Evolutionary conservation across 30 jellyfish, hydroid and myxozoan genomes (phyloP), one percentile per base, ranked within the genome.

Genomic region (Morbakka virulenta): DNA sequence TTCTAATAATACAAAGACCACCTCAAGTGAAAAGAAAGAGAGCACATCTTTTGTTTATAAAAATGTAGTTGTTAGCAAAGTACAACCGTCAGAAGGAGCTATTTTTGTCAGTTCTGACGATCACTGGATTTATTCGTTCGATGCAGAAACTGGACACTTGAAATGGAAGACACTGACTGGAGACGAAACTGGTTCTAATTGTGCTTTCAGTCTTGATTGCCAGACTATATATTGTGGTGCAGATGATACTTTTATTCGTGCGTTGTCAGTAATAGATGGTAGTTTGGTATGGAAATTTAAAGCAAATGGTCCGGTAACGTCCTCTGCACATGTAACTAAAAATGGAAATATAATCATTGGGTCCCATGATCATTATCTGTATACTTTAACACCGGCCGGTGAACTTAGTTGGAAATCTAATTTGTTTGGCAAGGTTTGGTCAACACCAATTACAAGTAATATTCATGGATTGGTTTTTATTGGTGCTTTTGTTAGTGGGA

Each of bases 141-240:
- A 88, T 64, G 87, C 91, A 17, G 85, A 69, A 41, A 72, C 92
- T 26, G 97, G 97, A 63, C 23, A 68, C 14, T 25, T 80, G 0
- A 81, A 57, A 62, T 88, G 97, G 97, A 72, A 82, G 62, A 80
- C 89, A n/a, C 86, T 76, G 34, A 88, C 97, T 3, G 85, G 74
- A 2, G 91, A 88, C 26, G 97, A 88, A 50, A 88, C 97, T 25
- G 97, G 97, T 2, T 87, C 97, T 21, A 61, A 91, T 4, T 88
- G 97, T 50, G 92, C 82, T 26, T 88, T 88, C 68, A 81, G 78
- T 70, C 74, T 33, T 20, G 62, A 50, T 1, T 91, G 62, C 21
- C 82, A 53, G 1, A 27, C 76, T 63, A 72, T 82, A 62, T 88
- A 88, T 35, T 88, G 97, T 62, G 97, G 97, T 28, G 97, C 97